phyloP scores from a whole-genome alignment of 2,797 vertebrate genomes.

The Sus cebifrons region DNA sequence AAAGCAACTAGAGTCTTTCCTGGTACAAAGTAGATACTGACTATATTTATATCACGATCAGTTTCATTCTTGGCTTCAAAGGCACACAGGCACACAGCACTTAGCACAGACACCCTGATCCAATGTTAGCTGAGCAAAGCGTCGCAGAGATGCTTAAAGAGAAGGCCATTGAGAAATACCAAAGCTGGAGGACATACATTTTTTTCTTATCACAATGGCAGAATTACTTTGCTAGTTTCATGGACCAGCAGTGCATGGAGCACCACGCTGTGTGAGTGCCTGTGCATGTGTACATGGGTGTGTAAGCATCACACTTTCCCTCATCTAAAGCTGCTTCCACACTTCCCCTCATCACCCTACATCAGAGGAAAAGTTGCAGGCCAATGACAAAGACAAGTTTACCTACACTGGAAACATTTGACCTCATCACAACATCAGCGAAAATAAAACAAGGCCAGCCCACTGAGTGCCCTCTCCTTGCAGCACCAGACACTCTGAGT shows the following conservation, averaged over 20 bases:
- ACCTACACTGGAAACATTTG: not conserved
- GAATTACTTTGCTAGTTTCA: not conserved
- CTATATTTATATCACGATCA: too few relatives aligned
- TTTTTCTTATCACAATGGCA: not conserved
- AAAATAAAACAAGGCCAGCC: not conserved
- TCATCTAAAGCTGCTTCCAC: not conserved
- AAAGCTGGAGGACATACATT: fast-evolving
- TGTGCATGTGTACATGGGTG: not conserved
- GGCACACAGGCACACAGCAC: too few relatives aligned
- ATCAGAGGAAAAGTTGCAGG: not conserved
- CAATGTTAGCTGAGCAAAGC: not conserved
- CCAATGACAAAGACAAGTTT: not conserved
- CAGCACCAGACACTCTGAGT: slow-evolving; percentile 30
- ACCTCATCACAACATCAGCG: not conserved
- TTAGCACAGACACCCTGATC: not conserved
- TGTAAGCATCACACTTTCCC: too few relatives aligned
- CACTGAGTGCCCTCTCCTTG: slow-evolving; percentile 55
- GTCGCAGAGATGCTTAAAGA: not conserved
- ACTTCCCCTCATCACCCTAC: not conserved
- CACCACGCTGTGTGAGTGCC: not conserved
- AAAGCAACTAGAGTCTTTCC: not conserved
- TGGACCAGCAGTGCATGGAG: too few relatives aligned
- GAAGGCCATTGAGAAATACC: not conserved
- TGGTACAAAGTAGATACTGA: not conserved
- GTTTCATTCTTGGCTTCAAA: not conserved